Conservation (phyloP, 1,140 invertebrate genomes). For the Drosophila kurseongensis region DNA sequence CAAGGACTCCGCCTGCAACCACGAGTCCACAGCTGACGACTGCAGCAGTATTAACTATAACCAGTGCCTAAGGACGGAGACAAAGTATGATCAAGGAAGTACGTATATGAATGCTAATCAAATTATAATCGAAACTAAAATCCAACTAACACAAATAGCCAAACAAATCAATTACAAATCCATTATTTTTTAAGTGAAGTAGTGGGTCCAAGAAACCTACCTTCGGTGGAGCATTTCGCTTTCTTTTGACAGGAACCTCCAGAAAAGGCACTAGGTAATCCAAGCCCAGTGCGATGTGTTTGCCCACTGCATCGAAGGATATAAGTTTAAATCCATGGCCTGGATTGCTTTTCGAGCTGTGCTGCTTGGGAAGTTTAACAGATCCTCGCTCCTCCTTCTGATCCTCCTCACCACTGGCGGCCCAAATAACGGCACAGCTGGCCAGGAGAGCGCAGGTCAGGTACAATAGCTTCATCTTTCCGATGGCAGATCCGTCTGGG, state of each 20-base stretch:
- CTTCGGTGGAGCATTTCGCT: slow-evolving; percentile 53
- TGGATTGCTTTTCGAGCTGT: background rate
- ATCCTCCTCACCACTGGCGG: slow-evolving; percentile 29
- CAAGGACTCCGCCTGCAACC: slow-evolving; percentile 46
- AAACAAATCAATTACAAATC: too few relatives aligned
- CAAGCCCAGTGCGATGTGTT: slow-evolving; percentile 64
- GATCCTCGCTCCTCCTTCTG: slow-evolving; percentile 1
- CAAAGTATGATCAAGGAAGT: background rate
- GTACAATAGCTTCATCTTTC: slow-evolving; percentile 52
- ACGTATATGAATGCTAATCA: too few relatives aligned
- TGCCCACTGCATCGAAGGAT: slow-evolving; percentile 66
- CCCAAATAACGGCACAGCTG: slow-evolving; percentile 27
- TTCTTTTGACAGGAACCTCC: slow-evolving; percentile 67
- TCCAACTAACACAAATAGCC: too few relatives aligned
- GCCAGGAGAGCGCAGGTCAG: slow-evolving; percentile 31
- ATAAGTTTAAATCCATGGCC: slow-evolving; percentile 52
- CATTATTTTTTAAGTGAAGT: too few relatives aligned
- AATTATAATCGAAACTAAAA: too few relatives aligned
- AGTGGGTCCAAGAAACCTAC: slow-evolving; percentile 7
- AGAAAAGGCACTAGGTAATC: slow-evolving; percentile 75
- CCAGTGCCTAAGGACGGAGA: slow-evolving; percentile 35
- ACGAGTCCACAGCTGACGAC: slow-evolving; percentile 63
- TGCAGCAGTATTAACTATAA: slow-evolving; percentile 69
- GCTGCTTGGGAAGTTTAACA: slow-evolving; percentile 11
- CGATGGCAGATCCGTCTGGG: slow-evolving; percentile 24